Base-by-base conservation (phyloP, 2,797 vertebrate species). In the Coregonus suidteri region DNA sequence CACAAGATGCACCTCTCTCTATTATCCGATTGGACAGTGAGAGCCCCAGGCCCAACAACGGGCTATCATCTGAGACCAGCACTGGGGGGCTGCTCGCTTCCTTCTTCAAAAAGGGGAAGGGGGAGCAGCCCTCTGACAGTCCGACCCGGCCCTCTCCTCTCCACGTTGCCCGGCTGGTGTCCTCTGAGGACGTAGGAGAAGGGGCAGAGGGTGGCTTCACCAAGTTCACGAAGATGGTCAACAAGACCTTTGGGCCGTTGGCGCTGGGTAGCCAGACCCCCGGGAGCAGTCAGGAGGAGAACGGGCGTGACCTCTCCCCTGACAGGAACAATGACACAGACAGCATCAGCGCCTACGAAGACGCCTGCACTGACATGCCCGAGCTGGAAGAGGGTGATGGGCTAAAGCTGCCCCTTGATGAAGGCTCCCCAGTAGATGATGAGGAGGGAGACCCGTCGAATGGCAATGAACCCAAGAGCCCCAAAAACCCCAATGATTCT, bases 301-400 rank as follows among this genome's bases (percentile, higher is more conserved):
- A 78, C 0, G 73, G 65, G 16, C 80, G 59, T 18, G 88, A 89
- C 34, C 35, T 34, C 6, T 88, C 89, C 11, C 85, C 83, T 0
- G 89, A 92, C 30, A 76, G 68, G 51, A 89, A 47, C 80, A 78
- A 87, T 3, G 93, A 93, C 86, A 81, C 91, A 0, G 93, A 93
- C 83, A 92, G 87, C 80, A 35, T 83, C 62, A 93, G 93, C 77
- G 90, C 87, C 88, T 93, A 93, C 4, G 93, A 93, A 69, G 93
- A 92, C 1, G 92, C 91, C 0, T 88, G 77, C 0, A 84, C 87
- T 1, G 91, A 92, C 25, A 91, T 90, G 20, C 90, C 93, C 0
- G 90, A 92, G 78, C 81, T 79, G 37, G 87, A 89, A 51, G n/a
- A 74, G 20, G 20, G 20, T 9, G 85, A 80, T 4, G n/a, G 14